Base-by-base conservation (phyloP, 2,888 invertebrate species). In the Amphimallon solstitiale region DNA sequence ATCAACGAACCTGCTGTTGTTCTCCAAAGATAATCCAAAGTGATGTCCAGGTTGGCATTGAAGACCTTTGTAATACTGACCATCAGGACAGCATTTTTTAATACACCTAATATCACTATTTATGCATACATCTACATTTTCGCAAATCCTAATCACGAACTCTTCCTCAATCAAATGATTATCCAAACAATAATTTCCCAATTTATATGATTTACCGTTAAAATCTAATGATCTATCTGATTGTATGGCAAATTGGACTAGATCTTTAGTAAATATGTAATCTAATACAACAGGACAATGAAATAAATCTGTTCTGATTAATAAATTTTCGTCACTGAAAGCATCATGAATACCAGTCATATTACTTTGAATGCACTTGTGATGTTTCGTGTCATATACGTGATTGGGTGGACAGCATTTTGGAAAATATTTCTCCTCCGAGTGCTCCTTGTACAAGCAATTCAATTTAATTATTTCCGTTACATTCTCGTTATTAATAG, bases 61-160 rank as follows among this genome's bases (percentile, higher is more conserved):
- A 17, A 7, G 29, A 19, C 63, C 51, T 38, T 49, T 9, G 12
- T 63, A 51, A 49, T 63, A 63, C n/a, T 51, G 17, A 2, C 63
- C 63, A 51, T 63, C 63, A 3, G 40, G 38, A 23, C 63, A 63
- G 19, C 63, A 63, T 15, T 63, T 63, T 12, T 43, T 63, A 29
- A 63, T 49, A 2, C 63, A 63, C 12, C 51, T 49, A 14, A 59
- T 43, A 10, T 4, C 43, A 10, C 17, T 19, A 29, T 38, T 43
- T 51, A 23, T 38, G 9, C 63, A 63, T 14, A 43, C 51, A 29
- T 17, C 15, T 12, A 51, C n/a, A 2, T 63, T 51, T 49, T 63
- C 63, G 12, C 63, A 63, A 5, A 51, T 63, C 23, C 40, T 48
- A 6, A 49, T 19, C 15, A 63, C 43, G 14, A 40, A 29, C 29